These are phyloP conservation scores for Vanacampus margaritifer DNA, from an alignment of 2,113 vertebrate species.

Conservation along the genomic window DNA sequence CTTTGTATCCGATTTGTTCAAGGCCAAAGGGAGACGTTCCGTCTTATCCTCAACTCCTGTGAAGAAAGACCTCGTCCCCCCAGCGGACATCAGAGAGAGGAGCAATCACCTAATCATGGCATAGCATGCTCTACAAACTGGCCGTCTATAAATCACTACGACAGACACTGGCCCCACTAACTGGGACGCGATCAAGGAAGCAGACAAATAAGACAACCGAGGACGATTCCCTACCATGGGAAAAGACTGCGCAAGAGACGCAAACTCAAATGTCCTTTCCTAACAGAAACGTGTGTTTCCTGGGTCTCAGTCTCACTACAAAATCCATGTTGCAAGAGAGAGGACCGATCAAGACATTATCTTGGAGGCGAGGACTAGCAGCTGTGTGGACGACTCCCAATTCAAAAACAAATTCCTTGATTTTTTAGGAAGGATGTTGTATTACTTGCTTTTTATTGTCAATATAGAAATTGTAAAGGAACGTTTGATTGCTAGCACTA, in stretches of 20 bases:
- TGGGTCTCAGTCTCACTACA: slow-evolving; percentile 20
- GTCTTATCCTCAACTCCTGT: slow-evolving; percentile 37
- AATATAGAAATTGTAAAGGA: slow-evolving; percentile 9
- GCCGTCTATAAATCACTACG: slow-evolving; percentile 36
- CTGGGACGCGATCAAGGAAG: slow-evolving; percentile 27
- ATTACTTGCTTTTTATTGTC: slow-evolving; percentile 10
- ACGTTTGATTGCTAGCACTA: slow-evolving; percentile 45
- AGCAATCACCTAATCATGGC: slow-evolving; percentile 69
- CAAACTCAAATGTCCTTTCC: slow-evolving; percentile 8
- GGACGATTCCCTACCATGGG: slow-evolving; percentile 21
- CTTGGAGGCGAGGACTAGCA: not conserved
- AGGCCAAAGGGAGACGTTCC: slow-evolving; percentile 55
- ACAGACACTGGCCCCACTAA: slow-evolving; percentile 22
- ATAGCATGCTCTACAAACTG: slow-evolving; percentile 29
- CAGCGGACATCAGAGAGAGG: slow-evolving; percentile 60
- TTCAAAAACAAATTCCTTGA: slow-evolving; percentile 60
- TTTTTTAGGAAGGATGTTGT: slow-evolving; percentile 59
- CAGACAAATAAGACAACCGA: slow-evolving; percentile 25
- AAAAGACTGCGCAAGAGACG: not conserved
- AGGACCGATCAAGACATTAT: slow-evolving; percentile 4
- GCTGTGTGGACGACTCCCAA: slow-evolving; percentile 25
- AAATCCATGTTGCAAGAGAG: slow-evolving; percentile 38
- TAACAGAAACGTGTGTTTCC: slow-evolving; percentile 24
- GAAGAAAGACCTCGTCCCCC: slow-evolving; percentile 64
- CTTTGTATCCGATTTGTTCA: slow-evolving; percentile 71